Base-by-base conservation (phyloP, 2,797 vertebrate genomes). In the Psittacula derbiana region DNA sequence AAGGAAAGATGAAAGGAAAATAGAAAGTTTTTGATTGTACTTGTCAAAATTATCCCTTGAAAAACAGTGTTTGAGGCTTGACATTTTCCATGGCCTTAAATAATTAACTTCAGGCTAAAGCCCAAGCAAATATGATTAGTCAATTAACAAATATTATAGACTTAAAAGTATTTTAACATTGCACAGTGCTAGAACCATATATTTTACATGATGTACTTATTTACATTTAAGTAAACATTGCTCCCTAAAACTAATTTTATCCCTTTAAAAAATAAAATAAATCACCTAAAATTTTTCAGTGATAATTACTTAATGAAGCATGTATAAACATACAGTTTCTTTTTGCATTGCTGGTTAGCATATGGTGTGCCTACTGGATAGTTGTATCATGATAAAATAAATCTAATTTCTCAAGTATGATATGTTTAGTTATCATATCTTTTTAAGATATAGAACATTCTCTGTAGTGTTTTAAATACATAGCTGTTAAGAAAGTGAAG, bases 141-240 rank as follows among this genome's bases (percentile, higher is more conserved):
- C 62, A 79, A 62, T 87, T 94, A 92, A 73, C 78, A 95, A 89
- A 92, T 90, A 50, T 24, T 86, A 41, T 66, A 83, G 40, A 69
- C 74, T 86, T 89, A 64, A 52, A 93, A 94, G 47, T 6, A 8
- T n/a, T 57, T 13, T 40, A 66, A 66, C 20, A 53, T 49, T 57
- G 24, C 38, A 64, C 33, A 38, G 10, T 53, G 8, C 15, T 73
- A 75, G 38, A 86, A 44, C 19, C 16, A 69, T 50, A 8, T 55
- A 36, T 88, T 88, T 87, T 84, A 78, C 11, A 75, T 27, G 4
- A 31, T 14, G 75, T 78, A 74, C 53, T 92, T 91, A 47, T 4
- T 60, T 82, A 38, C 16, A 28, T 70, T 33, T 62, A 75, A 81
- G 46, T 21, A 84, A 78, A 50, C 50, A 61, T 18, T 90, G 41